These are phyloP conservation scores for Hyposoter dolosus DNA, from an alignment of 2,888 invertebrate species.

Conservation along the genomic window DNA sequence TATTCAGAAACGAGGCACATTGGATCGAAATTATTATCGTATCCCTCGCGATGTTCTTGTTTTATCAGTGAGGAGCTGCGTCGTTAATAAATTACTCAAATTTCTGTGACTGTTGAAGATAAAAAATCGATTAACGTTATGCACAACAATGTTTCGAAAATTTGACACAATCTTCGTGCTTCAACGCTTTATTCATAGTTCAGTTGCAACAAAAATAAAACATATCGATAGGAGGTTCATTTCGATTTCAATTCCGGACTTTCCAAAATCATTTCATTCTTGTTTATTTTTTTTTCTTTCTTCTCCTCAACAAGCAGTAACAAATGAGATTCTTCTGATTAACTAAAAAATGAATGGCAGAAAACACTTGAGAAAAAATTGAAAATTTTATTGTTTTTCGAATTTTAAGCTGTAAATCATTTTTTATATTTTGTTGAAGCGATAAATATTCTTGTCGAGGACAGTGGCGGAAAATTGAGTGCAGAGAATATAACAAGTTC, in stretches of 20 bases:
- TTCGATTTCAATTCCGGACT: no score
- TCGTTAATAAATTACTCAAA: constrained; percentile 32
- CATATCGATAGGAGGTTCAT: neutral
- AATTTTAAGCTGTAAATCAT: neutral
- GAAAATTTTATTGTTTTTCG: neutral
- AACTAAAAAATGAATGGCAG: neutral
- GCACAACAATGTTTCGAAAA: neutral
- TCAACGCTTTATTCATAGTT: neutral
- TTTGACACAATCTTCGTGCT: neutral
- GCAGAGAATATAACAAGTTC: constrained; percentile 1
- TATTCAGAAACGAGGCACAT: constrained; percentile 45
- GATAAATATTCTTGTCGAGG: neutral
- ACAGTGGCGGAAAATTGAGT: neutral
- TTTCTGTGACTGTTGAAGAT: constrained; percentile 13
- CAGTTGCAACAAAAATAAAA: neutral
- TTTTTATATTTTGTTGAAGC: neutral
- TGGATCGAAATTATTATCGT: constrained; percentile 24
- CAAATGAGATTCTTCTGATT: neutral
- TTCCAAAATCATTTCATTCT: neutral
- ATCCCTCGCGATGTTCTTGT: neutral
- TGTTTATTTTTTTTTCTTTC: neutral
- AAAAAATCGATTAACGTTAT: constrained; percentile 7
- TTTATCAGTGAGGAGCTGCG: neutral
- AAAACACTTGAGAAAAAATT: neutral
- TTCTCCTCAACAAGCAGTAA: neutral